These are phyloP conservation scores for Vanacampus margaritifer DNA, from an alignment of 2,113 vertebrate species.

Conservation along the genomic window DNA sequence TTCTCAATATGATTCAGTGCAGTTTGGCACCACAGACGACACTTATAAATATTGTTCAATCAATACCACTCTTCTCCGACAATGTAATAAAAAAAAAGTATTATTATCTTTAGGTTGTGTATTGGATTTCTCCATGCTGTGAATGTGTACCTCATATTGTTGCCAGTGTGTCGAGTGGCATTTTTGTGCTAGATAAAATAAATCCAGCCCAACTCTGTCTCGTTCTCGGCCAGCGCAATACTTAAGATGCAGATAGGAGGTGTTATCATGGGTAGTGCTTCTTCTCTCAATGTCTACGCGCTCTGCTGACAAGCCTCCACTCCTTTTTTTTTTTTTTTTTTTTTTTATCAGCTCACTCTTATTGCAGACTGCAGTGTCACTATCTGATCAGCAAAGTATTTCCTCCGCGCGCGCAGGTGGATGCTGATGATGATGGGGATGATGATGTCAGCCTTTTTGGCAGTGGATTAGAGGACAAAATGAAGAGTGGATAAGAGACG, in stretches of 20 bases:
- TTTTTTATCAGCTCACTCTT: constrained; percentile 10
- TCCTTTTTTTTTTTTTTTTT: not conserved
- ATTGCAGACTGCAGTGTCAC: constrained; percentile 13
- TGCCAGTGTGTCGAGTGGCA: not conserved
- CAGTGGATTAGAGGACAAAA: constrained; percentile 27
- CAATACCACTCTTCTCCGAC: not conserved
- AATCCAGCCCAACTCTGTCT: constrained; percentile 4
- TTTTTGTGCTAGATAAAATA: constrained; percentile 13
- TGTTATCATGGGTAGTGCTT: constrained; percentile 1
- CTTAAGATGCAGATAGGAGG: constrained; percentile 2
- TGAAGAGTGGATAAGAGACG: constrained; percentile 21
- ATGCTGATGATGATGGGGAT: constrained; percentile 16
- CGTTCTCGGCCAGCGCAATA: constrained; percentile 4
- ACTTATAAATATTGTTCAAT: not conserved
- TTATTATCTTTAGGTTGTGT: not conserved
- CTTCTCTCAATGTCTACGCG: constrained; percentile 4
- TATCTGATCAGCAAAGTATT: constrained; percentile 26
- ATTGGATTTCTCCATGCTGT: not conserved
- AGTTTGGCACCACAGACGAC: not conserved
- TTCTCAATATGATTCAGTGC: not conserved
- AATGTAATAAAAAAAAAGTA: not conserved
- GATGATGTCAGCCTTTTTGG: constrained; percentile 21
- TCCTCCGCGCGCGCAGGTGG: constrained; percentile 2
- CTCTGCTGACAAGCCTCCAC: constrained; percentile 8
- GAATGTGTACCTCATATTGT: not conserved